Percentiles rank a stretch among this genome's conserved stretches.
phyloP scores from a whole-genome alignment of 1,140 invertebrate genomes.

The Chironomus striatipennis region DNA sequence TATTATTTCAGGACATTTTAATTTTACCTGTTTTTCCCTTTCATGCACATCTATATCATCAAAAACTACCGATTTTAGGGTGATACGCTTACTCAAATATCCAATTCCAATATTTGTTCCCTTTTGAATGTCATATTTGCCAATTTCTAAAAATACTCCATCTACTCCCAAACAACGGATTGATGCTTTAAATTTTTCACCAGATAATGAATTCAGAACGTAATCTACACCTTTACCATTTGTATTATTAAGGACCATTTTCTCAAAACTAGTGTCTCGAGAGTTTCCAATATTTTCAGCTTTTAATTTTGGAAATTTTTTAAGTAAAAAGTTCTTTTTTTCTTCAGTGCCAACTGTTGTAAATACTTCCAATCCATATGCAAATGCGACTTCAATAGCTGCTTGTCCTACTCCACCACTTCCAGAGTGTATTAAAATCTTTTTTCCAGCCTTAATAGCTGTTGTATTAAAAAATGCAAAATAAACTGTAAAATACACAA shows the following conservation, averaged over 20 bases:
- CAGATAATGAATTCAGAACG: slow-evolving; percentile 51
- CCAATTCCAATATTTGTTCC: slow-evolving; percentile 46
- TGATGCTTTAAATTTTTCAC: slow-evolving; percentile 50
- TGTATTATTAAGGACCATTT: slow-evolving; percentile 44
- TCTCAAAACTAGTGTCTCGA: slow-evolving; percentile 46
- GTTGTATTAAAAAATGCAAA: slow-evolving; percentile 63
- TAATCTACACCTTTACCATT: slow-evolving; percentile 50
- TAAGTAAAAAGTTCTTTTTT: slow-evolving; percentile 68
- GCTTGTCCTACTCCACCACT: slow-evolving; percentile 82
- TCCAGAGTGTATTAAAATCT: slow-evolving; percentile 78
- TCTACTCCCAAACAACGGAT: slow-evolving; percentile 49
- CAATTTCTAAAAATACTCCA: slow-evolving; percentile 51
- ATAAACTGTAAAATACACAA: slow-evolving; percentile 75
- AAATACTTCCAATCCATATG: slow-evolving; percentile 58
- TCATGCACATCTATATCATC: slow-evolving; percentile 32
- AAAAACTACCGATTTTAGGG: slow-evolving; percentile 63
- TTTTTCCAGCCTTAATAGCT: slow-evolving; percentile 56
- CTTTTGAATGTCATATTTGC: slow-evolving; percentile 45
- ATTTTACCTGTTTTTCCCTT: slow-evolving; percentile 42
- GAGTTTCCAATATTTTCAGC: slow-evolving; percentile 48
- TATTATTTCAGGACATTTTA: too few species aligned
- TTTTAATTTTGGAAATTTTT: slow-evolving; percentile 56
- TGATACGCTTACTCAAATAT: slow-evolving; percentile 58
- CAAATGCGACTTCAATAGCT: slow-evolving; percentile 68
- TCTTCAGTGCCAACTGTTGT: slow-evolving; percentile 65